A percentile compares a stretch with the other conserved stretches of the same genome.
These are phyloP conservation scores for Mobula hypostoma DNA, from an alignment of 2,113 vertebrate genomes.

Conservation along the genomic window DNA sequence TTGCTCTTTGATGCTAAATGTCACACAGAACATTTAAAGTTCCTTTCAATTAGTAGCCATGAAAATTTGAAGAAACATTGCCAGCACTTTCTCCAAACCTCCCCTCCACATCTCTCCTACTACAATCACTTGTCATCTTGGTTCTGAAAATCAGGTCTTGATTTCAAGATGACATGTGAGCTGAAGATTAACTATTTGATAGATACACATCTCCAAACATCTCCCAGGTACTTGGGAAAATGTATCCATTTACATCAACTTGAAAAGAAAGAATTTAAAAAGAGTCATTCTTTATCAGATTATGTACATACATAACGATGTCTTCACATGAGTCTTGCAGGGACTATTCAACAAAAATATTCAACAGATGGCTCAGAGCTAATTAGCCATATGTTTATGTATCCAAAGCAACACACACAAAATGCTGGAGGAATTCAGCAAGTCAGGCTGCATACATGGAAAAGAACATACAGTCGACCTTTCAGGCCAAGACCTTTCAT, in stretches of 20 bases:
- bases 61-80: not conserved
- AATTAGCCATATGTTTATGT: conserved; percentile 16
- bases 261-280: not conserved
- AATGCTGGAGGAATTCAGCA: too few relatives aligned
- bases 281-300: conserved; percentile 11
- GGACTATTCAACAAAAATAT: not conserved
- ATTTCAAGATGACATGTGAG: not conserved
- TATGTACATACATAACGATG: not conserved
- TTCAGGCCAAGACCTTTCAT: too few relatives aligned
- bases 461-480: too few relatives aligned
- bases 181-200: not conserved
- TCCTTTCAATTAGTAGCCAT: not conserved
- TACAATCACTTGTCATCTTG: too few relatives aligned
- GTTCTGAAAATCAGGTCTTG: not conserved
- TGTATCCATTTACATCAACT: not conserved
- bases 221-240: not conserved
- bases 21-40: not conserved
- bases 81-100: not conserved
- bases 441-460: too few relatives aligned
- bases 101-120: not conserved
- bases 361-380: conserved; percentile 16
- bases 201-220: not conserved
- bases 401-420: too few relatives aligned
- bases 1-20: not conserved
- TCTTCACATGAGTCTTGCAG: not conserved